These are phyloP conservation scores for Ptychadena robeensis DNA, from an alignment of 2,797 vertebrate species.

Conservation along the genomic window DNA sequence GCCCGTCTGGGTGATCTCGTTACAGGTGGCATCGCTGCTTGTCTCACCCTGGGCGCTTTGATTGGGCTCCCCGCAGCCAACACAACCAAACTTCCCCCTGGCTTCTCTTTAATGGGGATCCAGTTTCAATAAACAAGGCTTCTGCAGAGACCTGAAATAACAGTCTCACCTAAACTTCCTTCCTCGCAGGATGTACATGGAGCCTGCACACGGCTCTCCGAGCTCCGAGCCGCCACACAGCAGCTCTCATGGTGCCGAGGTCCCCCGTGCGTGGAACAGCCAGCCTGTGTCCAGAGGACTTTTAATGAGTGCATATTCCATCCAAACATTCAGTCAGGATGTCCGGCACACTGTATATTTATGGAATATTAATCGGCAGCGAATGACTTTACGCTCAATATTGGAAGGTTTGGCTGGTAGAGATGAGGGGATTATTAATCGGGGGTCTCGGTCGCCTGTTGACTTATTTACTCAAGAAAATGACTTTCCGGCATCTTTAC, in stretches of 20 bases:
- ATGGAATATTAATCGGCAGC: neutral
- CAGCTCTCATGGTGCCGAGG: neutral
- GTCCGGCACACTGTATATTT: constrained; percentile 2
- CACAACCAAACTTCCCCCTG: constrained; percentile 55
- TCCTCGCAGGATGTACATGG: constrained; percentile 60
- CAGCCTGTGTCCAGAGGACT: neutral
- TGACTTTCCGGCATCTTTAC: neutral
- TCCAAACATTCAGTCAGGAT: neutral
- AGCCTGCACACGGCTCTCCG: neutral
- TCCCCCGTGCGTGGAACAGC: neutral
- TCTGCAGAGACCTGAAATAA: constrained; percentile 65
- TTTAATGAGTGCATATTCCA: neutral
- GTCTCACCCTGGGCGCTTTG: constrained; percentile 13
- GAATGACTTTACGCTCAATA: neutral
- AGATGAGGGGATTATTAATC: neutral
- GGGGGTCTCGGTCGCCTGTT: neutral
- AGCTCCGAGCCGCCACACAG: neutral
- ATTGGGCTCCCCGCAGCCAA: constrained; percentile 59
- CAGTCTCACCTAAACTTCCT: constrained; percentile 65
- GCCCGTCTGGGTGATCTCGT: constrained; percentile 36
- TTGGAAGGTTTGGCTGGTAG: neutral
- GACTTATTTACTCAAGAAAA: neutral
- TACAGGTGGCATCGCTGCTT: constrained; percentile 42
- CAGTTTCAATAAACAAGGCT: constrained; percentile 70
- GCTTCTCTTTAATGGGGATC: constrained; percentile 59